Evolutionary conservation across 2,113 vertebrate species (phyloP).

Genomic region (Amphiprion percula): DNA sequence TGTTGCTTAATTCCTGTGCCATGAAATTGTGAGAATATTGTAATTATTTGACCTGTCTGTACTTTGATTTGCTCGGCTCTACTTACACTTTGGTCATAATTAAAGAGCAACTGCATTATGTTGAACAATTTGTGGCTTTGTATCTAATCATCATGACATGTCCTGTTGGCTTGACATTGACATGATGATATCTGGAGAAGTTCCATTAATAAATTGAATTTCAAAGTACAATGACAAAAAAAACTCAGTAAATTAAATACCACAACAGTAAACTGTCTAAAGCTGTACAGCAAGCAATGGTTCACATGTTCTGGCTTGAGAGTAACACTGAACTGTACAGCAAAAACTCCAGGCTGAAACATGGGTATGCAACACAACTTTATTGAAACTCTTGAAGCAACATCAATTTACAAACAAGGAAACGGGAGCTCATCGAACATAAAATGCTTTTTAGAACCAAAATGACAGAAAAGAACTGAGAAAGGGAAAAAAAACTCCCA

Average conservation of each 20-base stretch:
- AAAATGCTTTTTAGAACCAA: constrained; percentile 76
- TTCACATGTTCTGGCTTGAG: not conserved
- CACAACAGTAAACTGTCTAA: too few relatives aligned
- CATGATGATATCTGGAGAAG: too few relatives aligned
- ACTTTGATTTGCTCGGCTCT: not conserved
- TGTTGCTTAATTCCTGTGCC: too few relatives aligned
- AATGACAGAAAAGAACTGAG: constrained; percentile 76
- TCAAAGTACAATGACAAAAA: too few relatives aligned
- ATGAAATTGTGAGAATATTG: too few relatives aligned
- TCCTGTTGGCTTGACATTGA: too few relatives aligned
- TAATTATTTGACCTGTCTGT: not conserved
- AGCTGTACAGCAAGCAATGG: not conserved
- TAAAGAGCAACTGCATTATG: too few relatives aligned
- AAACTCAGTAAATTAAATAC: too few relatives aligned
- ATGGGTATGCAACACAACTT: constrained; percentile 86
- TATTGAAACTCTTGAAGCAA: constrained; percentile 88
- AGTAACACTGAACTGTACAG: not conserved
- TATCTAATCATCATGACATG: too few relatives aligned
- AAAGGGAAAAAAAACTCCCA: constrained; percentile 66
- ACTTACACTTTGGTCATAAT: not conserved
- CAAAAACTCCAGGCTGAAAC: constrained; percentile 60
- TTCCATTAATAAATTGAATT: too few relatives aligned
- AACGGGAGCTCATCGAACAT: constrained; percentile 76
- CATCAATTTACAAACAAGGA: constrained; percentile 85
- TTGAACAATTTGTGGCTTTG: too few relatives aligned